Evolutionary conservation across 2,888 invertebrate species (phyloP).

Genomic region (Ligdia adustata): DNA sequence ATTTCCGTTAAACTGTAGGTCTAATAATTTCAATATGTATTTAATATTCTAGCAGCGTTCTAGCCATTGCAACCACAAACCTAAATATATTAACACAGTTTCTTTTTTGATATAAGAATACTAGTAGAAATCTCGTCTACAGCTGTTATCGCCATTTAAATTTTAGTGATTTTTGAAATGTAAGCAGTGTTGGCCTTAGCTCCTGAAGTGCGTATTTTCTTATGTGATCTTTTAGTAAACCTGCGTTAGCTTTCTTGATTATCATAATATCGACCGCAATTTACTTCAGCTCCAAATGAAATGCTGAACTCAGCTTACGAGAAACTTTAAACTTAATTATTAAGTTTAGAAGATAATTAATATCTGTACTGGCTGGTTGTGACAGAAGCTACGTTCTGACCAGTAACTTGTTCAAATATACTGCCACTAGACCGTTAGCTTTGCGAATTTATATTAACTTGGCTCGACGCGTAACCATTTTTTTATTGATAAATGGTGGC

Average conservation of each 20-base stretch:
- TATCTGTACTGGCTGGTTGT: conserved; percentile 55
- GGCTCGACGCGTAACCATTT: background rate
- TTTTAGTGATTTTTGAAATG: no score
- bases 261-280: conserved; percentile 63
- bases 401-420: conserved; percentile 33
- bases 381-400: conserved; percentile 41
- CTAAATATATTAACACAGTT: no score
- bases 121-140: background rate
- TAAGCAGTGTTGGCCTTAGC: no score
- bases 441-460: conserved; percentile 17
- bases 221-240: background rate
- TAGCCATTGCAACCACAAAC: background rate
- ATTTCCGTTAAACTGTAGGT: conserved; percentile 7
- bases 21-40: conserved; percentile 9
- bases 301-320: conserved; percentile 67
- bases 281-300: conserved; percentile 58
- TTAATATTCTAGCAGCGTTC: background rate
- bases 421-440: conserved; percentile 28
- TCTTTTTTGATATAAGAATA: no score
- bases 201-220: no score
- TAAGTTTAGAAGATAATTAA: conserved; percentile 72
- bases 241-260: conserved; percentile 35
- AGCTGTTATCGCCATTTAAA: background rate
- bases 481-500: background rate
- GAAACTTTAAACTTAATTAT: conserved; percentile 74